Evolutionary conservation across 2,113 vertebrate genomes (phyloP).

Genomic region (Choloepus hoffmanni): DNA sequence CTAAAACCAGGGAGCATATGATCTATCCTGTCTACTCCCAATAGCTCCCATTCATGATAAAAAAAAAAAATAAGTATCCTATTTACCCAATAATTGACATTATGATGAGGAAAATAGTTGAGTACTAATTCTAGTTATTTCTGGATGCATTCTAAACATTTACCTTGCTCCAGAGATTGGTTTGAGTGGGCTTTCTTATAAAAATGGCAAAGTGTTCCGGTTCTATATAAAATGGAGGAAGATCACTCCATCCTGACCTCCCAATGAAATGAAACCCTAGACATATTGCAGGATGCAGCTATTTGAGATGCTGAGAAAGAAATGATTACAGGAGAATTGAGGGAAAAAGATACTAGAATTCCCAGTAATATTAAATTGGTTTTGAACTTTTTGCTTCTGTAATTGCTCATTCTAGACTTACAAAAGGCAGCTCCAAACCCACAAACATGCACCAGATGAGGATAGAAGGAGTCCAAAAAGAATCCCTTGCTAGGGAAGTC

Average conservation of each 20-base stretch:
- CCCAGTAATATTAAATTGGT: background rate
- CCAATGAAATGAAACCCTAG: background rate
- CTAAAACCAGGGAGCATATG: background rate
- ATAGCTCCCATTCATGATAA: background rate
- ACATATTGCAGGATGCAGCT: background rate
- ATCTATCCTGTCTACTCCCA: background rate
- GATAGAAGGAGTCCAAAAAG: background rate
- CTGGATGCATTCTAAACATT: background rate
- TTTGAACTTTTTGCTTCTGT: background rate
- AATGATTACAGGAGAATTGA: background rate
- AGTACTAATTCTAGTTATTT: background rate
- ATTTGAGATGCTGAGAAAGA: background rate
- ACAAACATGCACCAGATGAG: too few species aligned
- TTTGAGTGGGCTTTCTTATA: background rate
- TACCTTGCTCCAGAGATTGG: background rate
- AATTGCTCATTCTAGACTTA: background rate
- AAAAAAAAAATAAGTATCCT: background rate
- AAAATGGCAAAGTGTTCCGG: background rate
- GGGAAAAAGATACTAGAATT: background rate
- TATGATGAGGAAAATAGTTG: background rate
- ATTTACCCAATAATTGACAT: background rate
- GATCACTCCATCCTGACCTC: background rate
- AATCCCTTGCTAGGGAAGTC: background rate
- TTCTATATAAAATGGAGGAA: background rate
- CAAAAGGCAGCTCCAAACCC: background rate